Evolutionary conservation across 2,888 invertebrate genomes (phyloP), one percentile per base, ranked within the genome.

Genomic region (Erynnis tages): DNA sequence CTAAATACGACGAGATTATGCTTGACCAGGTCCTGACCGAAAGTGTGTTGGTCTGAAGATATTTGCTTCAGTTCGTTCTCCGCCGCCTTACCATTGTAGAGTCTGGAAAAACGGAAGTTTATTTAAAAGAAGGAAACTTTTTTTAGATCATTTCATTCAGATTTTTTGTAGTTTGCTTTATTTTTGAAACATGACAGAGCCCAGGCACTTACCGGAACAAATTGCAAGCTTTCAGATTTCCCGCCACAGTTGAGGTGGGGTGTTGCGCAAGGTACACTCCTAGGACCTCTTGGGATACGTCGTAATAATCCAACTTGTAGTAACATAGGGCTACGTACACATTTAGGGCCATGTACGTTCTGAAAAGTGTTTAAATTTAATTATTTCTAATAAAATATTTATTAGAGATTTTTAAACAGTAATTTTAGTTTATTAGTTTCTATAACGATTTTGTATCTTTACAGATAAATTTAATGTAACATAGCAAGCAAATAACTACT

Each of bases 281-380:
- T 8, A 98, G 90, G n/a, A 98, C 97, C 84, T 98, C 98, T 82
- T 98, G 98, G 0, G 98, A 98, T 38, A 98, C 98, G 80, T 99
- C 99, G 74, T 98, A 99, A 79, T 98, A 99, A 82, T 99, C 99
- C 68, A 99, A 87, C 79, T 99, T 99, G 86, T 99, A 99, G 83
- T 99, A 99, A 74, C 99, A 99, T 10, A 99, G 86, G 0, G 98
- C 99, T 53, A 99, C 95, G 79, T 99, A 99, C 2, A 99, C 97
- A 82, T 99, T 98, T 54, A 99, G 82, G 0, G 99, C 99, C 74
- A 98, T 90, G 79, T 94, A 97, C 47, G 96, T 95, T 64, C 97
- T 97, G 81, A 19, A 88, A 88, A 11, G 3, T 1, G 37, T 17
- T 23, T 13, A 32, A 1, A 16, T 34, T 17, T 32, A 14, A 32